A percentile compares a stretch with the other conserved stretches of the same genome.
phyloP scores from a whole-genome alignment of 92 coral and sea anemone genomes.

The Diadumene lineata region DNA sequence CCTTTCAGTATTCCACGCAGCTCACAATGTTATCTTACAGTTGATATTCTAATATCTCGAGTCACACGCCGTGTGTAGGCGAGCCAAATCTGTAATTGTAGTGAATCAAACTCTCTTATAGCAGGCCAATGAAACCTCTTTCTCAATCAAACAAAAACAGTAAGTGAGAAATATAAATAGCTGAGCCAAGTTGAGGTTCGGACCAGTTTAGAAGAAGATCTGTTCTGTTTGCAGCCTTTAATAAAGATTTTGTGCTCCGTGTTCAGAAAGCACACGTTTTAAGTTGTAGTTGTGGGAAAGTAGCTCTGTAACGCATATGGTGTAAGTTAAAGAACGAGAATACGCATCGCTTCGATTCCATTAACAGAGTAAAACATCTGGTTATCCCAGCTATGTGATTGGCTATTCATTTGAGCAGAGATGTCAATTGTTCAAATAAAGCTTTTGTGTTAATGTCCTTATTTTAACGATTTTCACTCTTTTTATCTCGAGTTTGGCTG shows the following conservation, averaged over 20 bases:
- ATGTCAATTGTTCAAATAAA: slow-evolving; percentile 52
- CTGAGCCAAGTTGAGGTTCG: too few relatives aligned
- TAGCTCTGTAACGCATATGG: slow-evolving; percentile 79
- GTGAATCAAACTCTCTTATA: too few relatives aligned
- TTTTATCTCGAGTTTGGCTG: slow-evolving; percentile 20
- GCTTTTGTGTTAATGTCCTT: slow-evolving; percentile 31
- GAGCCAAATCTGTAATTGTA: too few relatives aligned
- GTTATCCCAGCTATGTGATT: slow-evolving; percentile 25
- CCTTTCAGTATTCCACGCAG: not conserved
- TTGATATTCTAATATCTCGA: too few relatives aligned
- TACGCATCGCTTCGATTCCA: slow-evolving; percentile 31
- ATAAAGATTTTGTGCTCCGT: slow-evolving; percentile 12
- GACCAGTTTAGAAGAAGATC: too few relatives aligned
- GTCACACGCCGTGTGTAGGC: too few relatives aligned
- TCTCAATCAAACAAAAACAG: too few relatives aligned
- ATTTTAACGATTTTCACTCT: slow-evolving; percentile 26
- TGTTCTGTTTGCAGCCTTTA: not conserved
- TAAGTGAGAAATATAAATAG: too few relatives aligned
- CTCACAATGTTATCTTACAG: too few relatives aligned
- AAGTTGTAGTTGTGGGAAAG: slow-evolving; percentile 69
- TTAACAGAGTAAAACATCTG: slow-evolving; percentile 51
- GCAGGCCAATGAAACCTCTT: too few relatives aligned
- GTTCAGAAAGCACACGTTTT: slow-evolving; percentile 59
- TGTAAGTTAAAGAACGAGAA: slow-evolving; percentile 55
- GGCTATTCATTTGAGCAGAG: slow-evolving; percentile 30